These are phyloP conservation scores for Synergus laeviventris DNA, from an alignment of 2,888 invertebrate genomes.

Conservation along the genomic window DNA sequence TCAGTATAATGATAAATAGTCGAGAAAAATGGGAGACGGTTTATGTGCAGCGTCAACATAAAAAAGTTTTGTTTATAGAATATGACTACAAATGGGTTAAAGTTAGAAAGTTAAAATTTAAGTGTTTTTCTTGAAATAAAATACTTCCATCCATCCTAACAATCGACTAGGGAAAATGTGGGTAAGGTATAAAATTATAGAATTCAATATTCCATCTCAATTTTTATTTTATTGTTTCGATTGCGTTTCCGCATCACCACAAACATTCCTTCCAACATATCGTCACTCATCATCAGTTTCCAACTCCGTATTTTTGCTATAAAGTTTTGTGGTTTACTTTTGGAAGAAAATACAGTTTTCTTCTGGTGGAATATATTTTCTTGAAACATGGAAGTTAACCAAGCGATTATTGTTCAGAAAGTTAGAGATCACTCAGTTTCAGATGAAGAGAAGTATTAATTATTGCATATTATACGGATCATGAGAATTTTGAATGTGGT, in stretches of 20 bases:
- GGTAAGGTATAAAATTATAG: conserved; percentile 4
- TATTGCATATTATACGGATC: background rate
- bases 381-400: background rate
- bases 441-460: background rate
- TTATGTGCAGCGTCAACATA: background rate
- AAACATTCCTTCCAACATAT: background rate
- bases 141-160: background rate
- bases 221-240: conserved; percentile 15
- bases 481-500: background rate
- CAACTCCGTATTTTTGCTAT: background rate
- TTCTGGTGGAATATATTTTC: background rate
- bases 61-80: conserved; percentile 14
- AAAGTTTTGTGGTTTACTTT: background rate
- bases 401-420: background rate
- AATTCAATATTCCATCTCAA: conserved; percentile 6
- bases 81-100: conserved; percentile 9
- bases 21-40: background rate
- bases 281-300: conserved; percentile 7
- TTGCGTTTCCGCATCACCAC: background rate
- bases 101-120: conserved; percentile 12
- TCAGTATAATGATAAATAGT: conserved; percentile 1
- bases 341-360: background rate
- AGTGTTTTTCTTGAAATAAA: conserved; percentile 10
- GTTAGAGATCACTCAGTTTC: background rate
- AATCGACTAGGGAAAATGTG: background rate